Conservation (phyloP, 1,140 invertebrate species). For the Orchesella cincta region DNA sequence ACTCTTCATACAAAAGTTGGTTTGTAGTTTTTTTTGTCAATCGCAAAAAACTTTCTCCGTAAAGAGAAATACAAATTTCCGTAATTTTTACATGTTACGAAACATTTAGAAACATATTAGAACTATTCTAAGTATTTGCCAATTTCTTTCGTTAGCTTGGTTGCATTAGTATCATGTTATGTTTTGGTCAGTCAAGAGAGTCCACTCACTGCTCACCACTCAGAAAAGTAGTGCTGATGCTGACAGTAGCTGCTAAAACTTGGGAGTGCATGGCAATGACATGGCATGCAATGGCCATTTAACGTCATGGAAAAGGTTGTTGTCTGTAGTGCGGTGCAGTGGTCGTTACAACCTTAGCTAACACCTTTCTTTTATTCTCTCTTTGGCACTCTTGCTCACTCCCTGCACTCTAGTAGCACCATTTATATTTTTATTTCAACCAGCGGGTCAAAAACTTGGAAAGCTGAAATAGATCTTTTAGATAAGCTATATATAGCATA, state of each 20-base stretch:
- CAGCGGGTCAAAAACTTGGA: neutral
- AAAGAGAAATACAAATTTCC: no score
- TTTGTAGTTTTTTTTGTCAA: neutral
- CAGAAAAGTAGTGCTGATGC: neutral
- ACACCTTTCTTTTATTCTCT: neutral
- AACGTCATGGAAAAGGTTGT: neutral
- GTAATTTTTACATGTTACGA: no score
- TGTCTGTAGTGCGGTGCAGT: neutral
- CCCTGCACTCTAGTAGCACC: neutral
- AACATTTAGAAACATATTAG: no score
- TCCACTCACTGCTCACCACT: no score
- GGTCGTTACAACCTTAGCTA: neutral
- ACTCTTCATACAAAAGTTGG: neutral
- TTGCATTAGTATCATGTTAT: no score
- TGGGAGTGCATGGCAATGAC: no score
- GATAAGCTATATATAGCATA: neutral
- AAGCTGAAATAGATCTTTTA: neutral
- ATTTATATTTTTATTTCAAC: neutral
- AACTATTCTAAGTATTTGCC: no score
- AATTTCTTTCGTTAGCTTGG: no score
- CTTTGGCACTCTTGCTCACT: neutral
- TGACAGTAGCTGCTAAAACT: conserved; percentile 9
- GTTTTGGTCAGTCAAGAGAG: no score
- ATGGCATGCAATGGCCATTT: neutral
- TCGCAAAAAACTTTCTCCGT: neutral